Evolutionary conservation across 2,888 invertebrate genomes (phyloP).

Genomic region (Formica aserva): DNA sequence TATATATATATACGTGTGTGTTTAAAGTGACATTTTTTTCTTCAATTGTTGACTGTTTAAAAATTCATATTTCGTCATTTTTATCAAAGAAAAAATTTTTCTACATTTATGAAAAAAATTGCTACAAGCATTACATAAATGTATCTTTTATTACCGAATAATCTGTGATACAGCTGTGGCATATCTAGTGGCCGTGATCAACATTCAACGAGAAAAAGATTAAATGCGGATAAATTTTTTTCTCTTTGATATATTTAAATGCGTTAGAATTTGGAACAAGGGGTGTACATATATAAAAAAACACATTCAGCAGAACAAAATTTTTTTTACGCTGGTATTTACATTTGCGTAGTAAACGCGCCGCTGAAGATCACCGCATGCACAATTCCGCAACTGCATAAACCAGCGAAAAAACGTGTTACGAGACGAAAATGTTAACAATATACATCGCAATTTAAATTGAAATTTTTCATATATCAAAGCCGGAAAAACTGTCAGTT

Average conservation of each 20-base stretch:
- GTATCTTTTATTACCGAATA: not conserved
- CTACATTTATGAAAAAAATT: not conserved
- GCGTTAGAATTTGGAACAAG: not conserved
- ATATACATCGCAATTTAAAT: conserved; percentile 29
- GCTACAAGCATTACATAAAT: not conserved
- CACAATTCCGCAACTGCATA: conserved; percentile 17
- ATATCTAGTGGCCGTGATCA: not conserved
- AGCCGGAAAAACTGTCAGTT: not conserved
- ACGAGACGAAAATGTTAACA: conserved; percentile 19
- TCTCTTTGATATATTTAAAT: not conserved
- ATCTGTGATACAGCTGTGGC: not conserved
- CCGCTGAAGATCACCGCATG: conserved; percentile 5
- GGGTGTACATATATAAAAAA: not conserved
- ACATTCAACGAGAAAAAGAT: not conserved
- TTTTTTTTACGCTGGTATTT: not conserved
- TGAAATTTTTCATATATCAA: conserved; percentile 14
- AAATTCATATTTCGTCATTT: not conserved
- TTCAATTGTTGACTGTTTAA: not conserved
- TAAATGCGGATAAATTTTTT: not conserved
- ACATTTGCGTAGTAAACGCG: conserved; percentile 21
- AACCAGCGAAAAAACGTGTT: conserved; percentile 23
- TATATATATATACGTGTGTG: not conserved
- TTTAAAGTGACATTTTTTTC: not conserved
- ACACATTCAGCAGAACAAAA: not conserved
- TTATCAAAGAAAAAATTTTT: not conserved